Evolutionary conservation across 2,888 invertebrate genomes (phyloP), one percentile per base, ranked within the genome.

Genomic region (Rotaria macrura): DNA sequence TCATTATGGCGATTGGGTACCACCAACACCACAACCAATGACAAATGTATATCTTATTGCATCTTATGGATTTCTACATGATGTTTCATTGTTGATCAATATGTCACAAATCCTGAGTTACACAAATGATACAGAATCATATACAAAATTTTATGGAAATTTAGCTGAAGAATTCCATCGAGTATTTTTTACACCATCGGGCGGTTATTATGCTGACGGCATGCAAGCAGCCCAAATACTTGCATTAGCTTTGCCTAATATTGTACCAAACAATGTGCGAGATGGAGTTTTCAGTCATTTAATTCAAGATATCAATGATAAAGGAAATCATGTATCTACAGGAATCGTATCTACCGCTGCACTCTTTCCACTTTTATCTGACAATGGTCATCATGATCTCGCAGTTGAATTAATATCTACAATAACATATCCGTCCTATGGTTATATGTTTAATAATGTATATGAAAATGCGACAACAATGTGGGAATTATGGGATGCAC

Each of bases 401-500:
- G 79, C 79, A 25, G 25, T 79, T 43, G 38, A 79, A 79, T 43
- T 79, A 79, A 2, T 43, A 5, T 23, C 43, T 3, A 3, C 40
- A 25, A 7, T 43, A n/a, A 43, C 40, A 23, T 79, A 79, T 79
- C 79, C 79, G 43, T 79, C 79, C 3, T 79, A 43, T n/a, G 79
- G 79, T 79, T 79, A 79, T 79, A 43, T n/a, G n/a, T 79, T 79
- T 43, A 79, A 40, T 79, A 79, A 79, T 79, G 43, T 43, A 12
- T 79, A 79, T 79, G 79, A 79, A 79, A 79, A 79, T 43, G 79
- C 79, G 12, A 79, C 79, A 79, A 79, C 79, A 1, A 25, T 79
- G 40, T 79, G 79, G 79, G 79, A 79, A 79, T 43, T 79, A n/a
- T 79, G 79, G 79, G 79, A 79, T 79, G 79, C 79, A 43, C 79